Base-by-base conservation (phyloP, 1,140 invertebrate genomes). In the Nylanderia fulva region DNA sequence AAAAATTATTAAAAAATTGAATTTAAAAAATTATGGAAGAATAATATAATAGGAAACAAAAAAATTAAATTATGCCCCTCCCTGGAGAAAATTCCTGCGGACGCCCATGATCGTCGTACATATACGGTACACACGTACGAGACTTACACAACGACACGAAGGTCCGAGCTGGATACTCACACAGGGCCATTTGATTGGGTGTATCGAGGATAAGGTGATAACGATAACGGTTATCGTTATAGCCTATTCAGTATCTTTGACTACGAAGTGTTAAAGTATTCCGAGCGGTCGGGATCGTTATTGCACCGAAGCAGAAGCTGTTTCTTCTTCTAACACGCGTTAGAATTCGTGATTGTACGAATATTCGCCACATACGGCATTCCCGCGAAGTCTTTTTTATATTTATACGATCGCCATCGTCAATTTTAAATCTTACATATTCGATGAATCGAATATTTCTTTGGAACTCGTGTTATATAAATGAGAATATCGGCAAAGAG, bases 211-310 rank as follows among this genome's bases (percentile, higher is more conserved):
- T 72, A 39, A 79, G 71, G 48, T 63, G 56, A 74, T 91, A 91
- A 92, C 91, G 90, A 88, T 92, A 91, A 92, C 89, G 77, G 86
- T 92, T 90, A 90, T 79, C 86, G 89, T 90, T 91, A 91, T 85
- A 71, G 86, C 82, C 91, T 86, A 90, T 90, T 90, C 90, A 60
- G 77, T 87, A 83, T 64, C 60, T 52, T 85, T 54, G 39, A 64
- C 83, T 36, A 76, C 76, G 58, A 84, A 83, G 84, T 66, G 88
- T 88, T 88, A 83, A 60, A 79, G 61, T 84, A 80, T 88, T 87
- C 77, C 80, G 33, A 4, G 56, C 79, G 79, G 18, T 63, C 13
- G 27, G 68, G 54, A 68, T 88, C 83, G 82, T 87, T 90, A 90
- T 87, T 88, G 83, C 79, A 83, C 75, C 83, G 56, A n/a, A n/a